phyloP scores from a whole-genome alignment of 2,797 vertebrate genomes.

The Onychomys leucogaster region DNA sequence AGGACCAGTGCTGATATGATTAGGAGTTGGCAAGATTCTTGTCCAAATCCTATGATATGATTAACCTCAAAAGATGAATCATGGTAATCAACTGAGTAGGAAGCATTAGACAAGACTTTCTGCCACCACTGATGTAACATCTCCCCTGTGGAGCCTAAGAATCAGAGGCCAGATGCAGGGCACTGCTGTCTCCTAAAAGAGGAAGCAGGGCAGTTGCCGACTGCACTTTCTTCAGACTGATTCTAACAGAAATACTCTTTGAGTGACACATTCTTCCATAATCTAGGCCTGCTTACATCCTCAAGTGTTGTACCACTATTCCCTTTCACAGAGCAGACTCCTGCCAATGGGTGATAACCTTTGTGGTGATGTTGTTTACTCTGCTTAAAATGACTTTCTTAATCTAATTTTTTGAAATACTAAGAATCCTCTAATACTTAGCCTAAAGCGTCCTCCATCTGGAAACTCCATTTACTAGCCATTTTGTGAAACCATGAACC shows the following conservation, averaged over 20 bases:
- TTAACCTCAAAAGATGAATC: constrained; percentile 27
- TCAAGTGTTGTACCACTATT: constrained; percentile 16
- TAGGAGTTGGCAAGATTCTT: constrained; percentile 44
- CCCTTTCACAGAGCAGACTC: constrained; percentile 52
- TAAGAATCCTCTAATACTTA: constrained; percentile 16
- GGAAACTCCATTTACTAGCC: neutral
- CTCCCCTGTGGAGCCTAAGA: constrained; percentile 7
- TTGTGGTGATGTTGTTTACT: constrained; percentile 49
- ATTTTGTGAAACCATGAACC: constrained; percentile 45
- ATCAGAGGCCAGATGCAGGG: neutral
- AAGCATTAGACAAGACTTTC: neutral
- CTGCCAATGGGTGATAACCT: neutral
- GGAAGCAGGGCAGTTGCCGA: neutral
- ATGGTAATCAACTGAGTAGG: constrained; percentile 23
- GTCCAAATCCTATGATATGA: constrained; percentile 44
- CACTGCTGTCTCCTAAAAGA: neutral
- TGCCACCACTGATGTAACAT: neutral
- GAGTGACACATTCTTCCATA: neutral
- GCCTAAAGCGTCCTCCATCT: constrained; percentile 21
- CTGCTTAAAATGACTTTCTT: constrained; percentile 40
- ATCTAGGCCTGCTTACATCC: constrained; percentile 18
- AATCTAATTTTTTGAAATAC: constrained; percentile 39
- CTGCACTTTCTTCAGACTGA: neutral
- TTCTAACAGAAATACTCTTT: constrained; percentile 27
- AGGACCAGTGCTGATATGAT: neutral